Evolutionary conservation across 53 echinoderm and acorn worm genomes (phyloP), one percentile per base, ranked within the genome.

Genomic region (Astropecten irregularis): DNA sequence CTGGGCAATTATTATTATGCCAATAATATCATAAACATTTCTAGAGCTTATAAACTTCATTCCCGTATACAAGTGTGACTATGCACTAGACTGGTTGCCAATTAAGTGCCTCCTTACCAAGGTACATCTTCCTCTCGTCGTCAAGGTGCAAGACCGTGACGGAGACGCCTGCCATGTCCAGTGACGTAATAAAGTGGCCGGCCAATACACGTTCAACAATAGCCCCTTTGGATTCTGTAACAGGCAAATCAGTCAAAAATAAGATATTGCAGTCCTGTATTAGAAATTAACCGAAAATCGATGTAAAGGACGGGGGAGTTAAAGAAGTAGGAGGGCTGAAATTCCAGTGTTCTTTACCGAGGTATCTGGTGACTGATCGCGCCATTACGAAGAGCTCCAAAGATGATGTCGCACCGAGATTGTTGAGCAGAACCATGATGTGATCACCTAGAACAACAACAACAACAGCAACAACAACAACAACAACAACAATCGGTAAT

Each of bases 101-200:
- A n/a, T n/a, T n/a, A n/a, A n/a, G n/a, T n/a, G n/a, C n/a, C n/a
- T n/a, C n/a, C 34, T 63, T 84, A 84, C 83, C 89, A 22, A 89
- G 40, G 40, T 47, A 65, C 5, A 32, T 21, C 42, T 67, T 89
- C 57, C 66, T 73, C 15, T 71, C 65, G 18, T 85, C 81, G 51
- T 85, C 81, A 16, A 90, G 77, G 31, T 90, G 90, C 79, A 90
- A 77, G 35, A 90, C 79, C 30, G 68, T 79, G 1, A 90, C 29
- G n/a, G 85, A 72, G 13, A 90, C 18, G 36, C 85, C 90, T 7
- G 90, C 85, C 90, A 90, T 90, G 63, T 90, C 90, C 48, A 90
- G 63, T 85, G 90, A 90, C 81, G 90, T 90, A 85, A 90, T 90
- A 39, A 90, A 85, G 68, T 90, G 90, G 18, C 85, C 89, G 2